These are phyloP conservation scores for Lepilemur septentrionalis DNA, from an alignment of 2,797 vertebrate species.

Conservation along the genomic window DNA sequence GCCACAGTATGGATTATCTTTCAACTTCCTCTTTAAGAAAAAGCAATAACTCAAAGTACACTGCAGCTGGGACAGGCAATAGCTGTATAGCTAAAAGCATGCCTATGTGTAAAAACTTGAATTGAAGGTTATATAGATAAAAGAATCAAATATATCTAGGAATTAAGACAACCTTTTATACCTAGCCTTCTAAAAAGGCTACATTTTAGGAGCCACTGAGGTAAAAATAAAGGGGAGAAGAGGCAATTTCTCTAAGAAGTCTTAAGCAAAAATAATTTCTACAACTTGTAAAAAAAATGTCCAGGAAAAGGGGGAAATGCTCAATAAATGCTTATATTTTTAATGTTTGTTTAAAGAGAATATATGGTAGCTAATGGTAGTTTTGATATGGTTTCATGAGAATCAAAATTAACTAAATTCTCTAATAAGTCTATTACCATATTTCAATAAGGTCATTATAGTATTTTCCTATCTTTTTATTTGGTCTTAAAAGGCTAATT, in stretches of 20 bases:
- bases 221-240: not conserved
- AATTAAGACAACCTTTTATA: not conserved
- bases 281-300: not conserved
- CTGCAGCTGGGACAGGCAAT: not conserved
- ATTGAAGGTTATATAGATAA: not conserved
- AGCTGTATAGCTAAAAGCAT: not conserved
- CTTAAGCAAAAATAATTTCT: constrained; percentile 23
- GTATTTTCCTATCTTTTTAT: not conserved
- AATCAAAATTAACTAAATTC: constrained; percentile 1
- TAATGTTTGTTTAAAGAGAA: not conserved
- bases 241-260: not conserved
- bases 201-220: not conserved
- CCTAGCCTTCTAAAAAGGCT: not conserved
- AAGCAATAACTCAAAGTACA: not conserved
- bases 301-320: not conserved
- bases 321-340: not conserved
- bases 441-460: constrained; percentile 3
- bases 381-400: not conserved
- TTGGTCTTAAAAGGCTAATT: not conserved
- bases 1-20: not conserved
- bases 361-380: not conserved
- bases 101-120: not conserved
- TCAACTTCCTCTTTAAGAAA: not conserved
- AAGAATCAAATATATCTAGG: not conserved
- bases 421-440: not conserved